Base-by-base conservation (phyloP, 1,140 invertebrate genomes). In the Chlorops oryzae region DNA sequence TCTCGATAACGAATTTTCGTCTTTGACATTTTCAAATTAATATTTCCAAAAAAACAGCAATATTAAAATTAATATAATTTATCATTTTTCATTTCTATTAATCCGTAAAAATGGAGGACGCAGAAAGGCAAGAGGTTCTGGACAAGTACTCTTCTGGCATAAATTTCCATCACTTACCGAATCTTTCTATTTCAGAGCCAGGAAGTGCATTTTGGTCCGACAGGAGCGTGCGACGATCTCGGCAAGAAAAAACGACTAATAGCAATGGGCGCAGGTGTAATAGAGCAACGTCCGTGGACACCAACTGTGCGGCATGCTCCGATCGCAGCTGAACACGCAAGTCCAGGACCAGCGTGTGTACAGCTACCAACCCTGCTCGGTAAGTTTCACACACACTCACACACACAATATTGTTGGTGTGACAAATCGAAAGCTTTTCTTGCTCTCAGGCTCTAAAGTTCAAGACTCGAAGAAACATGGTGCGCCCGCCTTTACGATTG, bases 221-320 rank as follows among this genome's bases (percentile, higher is more conserved):
- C 22, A 7, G 32, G 41, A 37, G 27, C 49, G 32, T 50, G 49
- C 41, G 28, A 44, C 28, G n/a, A n/a, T n/a, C n/a, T 20, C 17
- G 39, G 41, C 37, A 44, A 35, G 50, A 54, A 54, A 21, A 59
- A 60, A 25, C 58, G 65, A 40, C 47, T 47, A 2, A 23, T 69
- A 75, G 53, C 27, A 42, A 86, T 86, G 84, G 82, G 81, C 51
- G 65, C 63, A 35, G 81, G 80, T 40, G 73, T 80, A 56, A 54
- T 65, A 47, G 77, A 79, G 50, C 88, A 91, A 72, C 80, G 84
- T 63, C 84, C 86, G 40, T 92, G 88, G 88, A 90, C 85, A 32
- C 88, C 88, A n/a, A 92, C 90, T 6, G 90, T 89, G 66, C 76
- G 92, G 48, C 78, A 90, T 39, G 91, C 90, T 18, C 90, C 89